Percentiles rank a stretch among this genome's conserved stretches.
phyloP scores from a whole-genome alignment of 37 sponge, comb jelly and placozoan genomes.

The Chondrilla cf. caribensis region DNA sequence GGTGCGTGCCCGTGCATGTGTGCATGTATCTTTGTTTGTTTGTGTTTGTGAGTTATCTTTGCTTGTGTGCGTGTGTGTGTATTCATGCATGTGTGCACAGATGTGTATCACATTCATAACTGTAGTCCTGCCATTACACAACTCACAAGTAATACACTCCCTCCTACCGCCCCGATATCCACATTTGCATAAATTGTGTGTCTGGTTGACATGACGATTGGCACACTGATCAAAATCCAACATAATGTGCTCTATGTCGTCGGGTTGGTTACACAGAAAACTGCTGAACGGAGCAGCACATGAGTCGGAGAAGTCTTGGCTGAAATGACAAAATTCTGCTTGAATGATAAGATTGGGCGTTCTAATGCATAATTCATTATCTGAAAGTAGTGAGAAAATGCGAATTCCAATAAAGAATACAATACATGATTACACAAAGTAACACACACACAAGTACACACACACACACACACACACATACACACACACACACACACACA shows the following conservation, averaged over 20 bases:
- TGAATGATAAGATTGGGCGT: not conserved
- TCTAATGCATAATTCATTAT: conserved; percentile 37
- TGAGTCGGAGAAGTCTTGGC: not conserved
- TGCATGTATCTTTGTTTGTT: not conserved
- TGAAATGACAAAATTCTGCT: conserved; percentile 60
- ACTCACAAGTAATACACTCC: conserved; percentile 11
- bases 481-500: conserved; percentile 25
- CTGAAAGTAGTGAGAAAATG: conserved; percentile 37
- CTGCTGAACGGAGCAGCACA: not conserved
- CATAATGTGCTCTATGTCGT: not conserved
- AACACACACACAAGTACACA: no score
- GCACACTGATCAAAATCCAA: not conserved
- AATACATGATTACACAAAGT: no score
- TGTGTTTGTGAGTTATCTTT: not conserved
- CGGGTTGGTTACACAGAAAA: not conserved
- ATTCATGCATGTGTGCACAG: not conserved
- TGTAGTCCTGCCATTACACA: not conserved
- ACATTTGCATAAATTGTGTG: not conserved
- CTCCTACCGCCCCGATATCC: not conserved
- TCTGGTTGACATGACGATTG: no score
- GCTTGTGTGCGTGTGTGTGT: conserved; percentile 3
- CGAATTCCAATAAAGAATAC: no score
- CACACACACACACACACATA: conserved; percentile 5
- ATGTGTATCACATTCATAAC: not conserved
- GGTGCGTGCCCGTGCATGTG: not conserved